These are phyloP conservation scores for Dascyllus trimaculatus DNA, from an alignment of 2,113 vertebrate genomes.

Conservation along the genomic window DNA sequence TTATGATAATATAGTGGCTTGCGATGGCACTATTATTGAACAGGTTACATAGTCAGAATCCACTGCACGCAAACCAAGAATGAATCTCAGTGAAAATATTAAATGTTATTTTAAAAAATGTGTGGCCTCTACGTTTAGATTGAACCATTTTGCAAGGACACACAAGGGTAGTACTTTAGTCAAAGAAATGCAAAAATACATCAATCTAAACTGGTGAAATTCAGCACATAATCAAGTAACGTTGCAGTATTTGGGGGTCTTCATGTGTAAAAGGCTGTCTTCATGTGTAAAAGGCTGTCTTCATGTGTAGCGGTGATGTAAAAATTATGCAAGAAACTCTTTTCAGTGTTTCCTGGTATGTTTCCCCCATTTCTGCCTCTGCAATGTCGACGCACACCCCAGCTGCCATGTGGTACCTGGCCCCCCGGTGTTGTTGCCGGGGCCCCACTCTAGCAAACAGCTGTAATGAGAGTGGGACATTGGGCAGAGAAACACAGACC, in stretches of 20 bases:
- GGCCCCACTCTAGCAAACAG: constrained; percentile 74
- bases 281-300: neutral
- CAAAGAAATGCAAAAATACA: neutral
- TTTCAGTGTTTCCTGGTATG: constrained; percentile 28
- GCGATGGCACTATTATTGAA: constrained; percentile 13
- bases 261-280: neutral
- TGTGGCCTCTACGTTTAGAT: neutral
- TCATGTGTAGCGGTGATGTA: neutral
- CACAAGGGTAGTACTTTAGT: neutral
- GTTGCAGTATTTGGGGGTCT: neutral
- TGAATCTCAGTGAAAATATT: too few species aligned
- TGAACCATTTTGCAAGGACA: neutral
- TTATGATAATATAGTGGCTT: constrained; percentile 25
- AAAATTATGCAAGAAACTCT: neutral
- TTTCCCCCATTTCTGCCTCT: constrained; percentile 17
- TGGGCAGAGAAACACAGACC: constrained; percentile 76
- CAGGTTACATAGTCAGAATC: constrained; percentile 11
- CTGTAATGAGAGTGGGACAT: constrained; percentile 80
- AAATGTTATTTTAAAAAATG: neutral
- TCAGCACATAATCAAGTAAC: too few species aligned
- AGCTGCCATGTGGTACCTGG: constrained; percentile 49
- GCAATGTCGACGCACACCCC: constrained; percentile 38
- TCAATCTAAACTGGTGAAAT: neutral
- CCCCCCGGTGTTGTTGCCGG: constrained; percentile 66
- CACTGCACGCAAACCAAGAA: neutral